Evolutionary conservation across 1,140 invertebrate genomes (phyloP).

Genomic region (Trichonephila clavata): DNA sequence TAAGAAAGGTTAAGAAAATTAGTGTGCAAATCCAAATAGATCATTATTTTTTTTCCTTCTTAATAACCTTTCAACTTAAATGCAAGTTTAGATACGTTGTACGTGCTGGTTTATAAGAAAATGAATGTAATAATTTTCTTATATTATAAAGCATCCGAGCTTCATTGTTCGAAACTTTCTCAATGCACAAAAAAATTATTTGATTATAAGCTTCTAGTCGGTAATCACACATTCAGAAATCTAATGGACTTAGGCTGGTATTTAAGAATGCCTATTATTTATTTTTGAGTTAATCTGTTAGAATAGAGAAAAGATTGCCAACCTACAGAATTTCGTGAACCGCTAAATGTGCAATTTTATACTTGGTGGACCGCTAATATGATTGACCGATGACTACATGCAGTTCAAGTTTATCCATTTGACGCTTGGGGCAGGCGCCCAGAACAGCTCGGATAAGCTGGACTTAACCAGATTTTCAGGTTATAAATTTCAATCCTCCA

Average conservation of each 20-base stretch:
- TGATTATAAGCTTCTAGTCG: not conserved
- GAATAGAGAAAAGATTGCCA: not conserved
- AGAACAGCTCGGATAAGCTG: too few relatives aligned
- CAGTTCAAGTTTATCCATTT: too few relatives aligned
- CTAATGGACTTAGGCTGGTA: not conserved
- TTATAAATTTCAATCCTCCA: too few relatives aligned
- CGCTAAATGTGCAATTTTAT: too few relatives aligned
- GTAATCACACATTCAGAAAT: not conserved
- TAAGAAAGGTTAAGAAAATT: not conserved
- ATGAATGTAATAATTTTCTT: not conserved
- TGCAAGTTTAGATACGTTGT: not conserved
- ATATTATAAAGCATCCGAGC: not conserved
- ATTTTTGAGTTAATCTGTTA: not conserved
- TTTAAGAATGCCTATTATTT: not conserved
- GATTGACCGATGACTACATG: too few relatives aligned
- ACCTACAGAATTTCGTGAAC: not conserved
- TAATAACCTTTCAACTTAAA: not conserved
- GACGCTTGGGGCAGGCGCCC: too few relatives aligned
- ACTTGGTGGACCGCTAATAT: too few relatives aligned
- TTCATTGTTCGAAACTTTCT: not conserved
- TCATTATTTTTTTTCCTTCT: not conserved
- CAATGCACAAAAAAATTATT: not conserved
- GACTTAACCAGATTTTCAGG: too few relatives aligned
- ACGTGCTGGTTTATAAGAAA: not conserved
- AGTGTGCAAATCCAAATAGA: not conserved